Conservation (phyloP, 2,888 invertebrate species). For the Lamellibrachia columna region DNA sequence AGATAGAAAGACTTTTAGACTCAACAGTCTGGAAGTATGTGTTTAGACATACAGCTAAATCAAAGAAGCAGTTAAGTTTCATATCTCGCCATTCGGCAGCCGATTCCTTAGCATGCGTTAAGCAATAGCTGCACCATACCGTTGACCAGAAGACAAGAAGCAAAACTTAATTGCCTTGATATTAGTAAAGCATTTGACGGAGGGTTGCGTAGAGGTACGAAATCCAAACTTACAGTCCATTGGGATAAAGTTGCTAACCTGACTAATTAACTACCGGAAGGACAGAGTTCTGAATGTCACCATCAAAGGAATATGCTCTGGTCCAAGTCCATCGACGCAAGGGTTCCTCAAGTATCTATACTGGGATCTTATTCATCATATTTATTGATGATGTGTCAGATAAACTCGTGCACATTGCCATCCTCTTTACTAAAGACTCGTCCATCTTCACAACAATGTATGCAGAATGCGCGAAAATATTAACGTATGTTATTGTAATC, state of each 20-base stretch:
- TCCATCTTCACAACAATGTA: background rate
- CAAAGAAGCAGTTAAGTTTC: background rate
- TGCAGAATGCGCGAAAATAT: too few species aligned
- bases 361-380: background rate
- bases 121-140: background rate
- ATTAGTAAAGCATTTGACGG: background rate
- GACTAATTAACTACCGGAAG: background rate
- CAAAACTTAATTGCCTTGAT: background rate
- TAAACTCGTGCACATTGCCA: background rate
- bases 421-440: background rate
- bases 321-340: background rate
- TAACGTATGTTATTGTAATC: too few species aligned
- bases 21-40: background rate
- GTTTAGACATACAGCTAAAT: background rate
- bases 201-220: background rate
- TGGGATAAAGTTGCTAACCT: background rate
- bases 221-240: background rate
- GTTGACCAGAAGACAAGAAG: background rate
- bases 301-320: background rate
- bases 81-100: background rate
- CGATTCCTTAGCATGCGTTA: background rate
- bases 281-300: background rate
- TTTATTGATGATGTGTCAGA: background rate
- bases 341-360: background rate
- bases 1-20: background rate